Evolutionary conservation across 2,113 vertebrate species (phyloP).

Genomic region (Clupea harengus): DNA sequence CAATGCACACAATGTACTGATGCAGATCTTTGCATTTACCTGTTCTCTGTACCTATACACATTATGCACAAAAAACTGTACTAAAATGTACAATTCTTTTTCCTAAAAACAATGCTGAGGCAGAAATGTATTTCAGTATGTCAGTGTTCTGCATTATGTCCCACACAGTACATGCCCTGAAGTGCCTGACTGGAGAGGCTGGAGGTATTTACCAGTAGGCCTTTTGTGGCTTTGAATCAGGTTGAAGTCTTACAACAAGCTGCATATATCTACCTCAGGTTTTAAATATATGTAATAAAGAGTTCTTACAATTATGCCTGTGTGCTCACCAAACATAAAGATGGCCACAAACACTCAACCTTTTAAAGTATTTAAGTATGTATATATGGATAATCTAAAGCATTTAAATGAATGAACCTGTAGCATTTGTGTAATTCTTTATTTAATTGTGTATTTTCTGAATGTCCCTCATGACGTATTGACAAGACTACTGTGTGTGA

Average conservation of each 20-base stretch:
- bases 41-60: background rate
- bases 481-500: background rate
- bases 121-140: background rate
- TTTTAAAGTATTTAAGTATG: background rate
- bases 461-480: background rate
- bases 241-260: background rate
- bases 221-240: background rate
- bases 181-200: background rate
- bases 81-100: too few relatives aligned
- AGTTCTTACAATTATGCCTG: background rate
- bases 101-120: too few relatives aligned
- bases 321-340: background rate
- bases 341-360: background rate
- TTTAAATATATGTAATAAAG: background rate
- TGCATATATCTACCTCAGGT: background rate
- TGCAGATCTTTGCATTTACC: background rate
- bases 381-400: background rate
- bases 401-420: background rate
- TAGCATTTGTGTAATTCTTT: background rate
- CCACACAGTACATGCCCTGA: background rate
- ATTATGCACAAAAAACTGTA: too few relatives aligned
- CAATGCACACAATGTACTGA: background rate
- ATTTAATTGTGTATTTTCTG: background rate
- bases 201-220: background rate
- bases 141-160: background rate